Percentiles rank a stretch among this genome's conserved stretches.
These are phyloP conservation scores for Leucophenga montana DNA, from an alignment of 2,888 invertebrate species.

Conservation along the genomic window DNA sequence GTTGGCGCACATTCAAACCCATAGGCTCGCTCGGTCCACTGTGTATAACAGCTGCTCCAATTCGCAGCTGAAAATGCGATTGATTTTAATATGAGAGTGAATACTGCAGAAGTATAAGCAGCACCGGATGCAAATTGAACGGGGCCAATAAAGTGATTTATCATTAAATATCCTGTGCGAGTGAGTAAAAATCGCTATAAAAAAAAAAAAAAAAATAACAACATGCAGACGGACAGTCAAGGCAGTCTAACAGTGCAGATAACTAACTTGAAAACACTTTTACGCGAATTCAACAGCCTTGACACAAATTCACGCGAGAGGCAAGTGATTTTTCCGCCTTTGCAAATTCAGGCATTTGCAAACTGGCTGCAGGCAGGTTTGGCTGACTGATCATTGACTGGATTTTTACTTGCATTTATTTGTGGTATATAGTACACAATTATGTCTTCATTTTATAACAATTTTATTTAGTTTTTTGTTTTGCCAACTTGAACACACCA, in stretches of 20 bases:
- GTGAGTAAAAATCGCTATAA: too few relatives aligned
- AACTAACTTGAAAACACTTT: neutral
- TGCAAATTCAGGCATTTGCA: slow-evolving; percentile 30
- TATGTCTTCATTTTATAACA: slow-evolving; percentile 56
- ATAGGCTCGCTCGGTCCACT: neutral
- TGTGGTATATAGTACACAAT: slow-evolving; percentile 36
- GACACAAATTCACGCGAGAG: slow-evolving; percentile 53
- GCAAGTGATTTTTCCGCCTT: slow-evolving; percentile 34
- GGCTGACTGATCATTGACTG: slow-evolving; percentile 11
- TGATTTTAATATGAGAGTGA: neutral
- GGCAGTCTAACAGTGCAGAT: neutral
- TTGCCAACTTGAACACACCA: neutral
- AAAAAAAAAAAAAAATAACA: neutral
- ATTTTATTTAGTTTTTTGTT: slow-evolving; percentile 8
- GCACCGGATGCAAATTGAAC: slow-evolving; percentile 11
- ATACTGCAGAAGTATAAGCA: too few relatives aligned
- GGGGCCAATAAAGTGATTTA: slow-evolving; percentile 13
- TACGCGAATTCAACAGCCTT: slow-evolving; percentile 48
- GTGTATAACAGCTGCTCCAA: neutral
- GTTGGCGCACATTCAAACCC: neutral
- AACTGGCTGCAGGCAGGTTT: slow-evolving; percentile 13
- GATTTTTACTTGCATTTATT: slow-evolving; percentile 29
- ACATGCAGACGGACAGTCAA: neutral
- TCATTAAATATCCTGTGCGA: slow-evolving; percentile 14
- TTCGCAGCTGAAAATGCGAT: neutral